These are phyloP conservation scores for Brachylomia viminalis DNA, from an alignment of 2,888 invertebrate species.

Conservation along the genomic window DNA sequence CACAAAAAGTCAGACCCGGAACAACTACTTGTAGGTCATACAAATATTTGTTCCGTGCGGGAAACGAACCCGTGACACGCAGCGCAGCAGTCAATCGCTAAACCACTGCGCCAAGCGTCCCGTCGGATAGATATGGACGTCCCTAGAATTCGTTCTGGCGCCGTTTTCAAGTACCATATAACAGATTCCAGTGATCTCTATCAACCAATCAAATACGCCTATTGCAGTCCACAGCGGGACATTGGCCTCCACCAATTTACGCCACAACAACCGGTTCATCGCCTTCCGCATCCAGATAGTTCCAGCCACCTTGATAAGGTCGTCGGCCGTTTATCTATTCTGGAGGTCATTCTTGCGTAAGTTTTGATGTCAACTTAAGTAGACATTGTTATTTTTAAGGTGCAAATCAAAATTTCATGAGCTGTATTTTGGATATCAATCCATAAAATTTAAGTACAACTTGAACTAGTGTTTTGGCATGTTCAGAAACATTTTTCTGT, in stretches of 20 bases:
- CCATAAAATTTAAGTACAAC: constrained; percentile 2
- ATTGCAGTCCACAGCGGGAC: not conserved
- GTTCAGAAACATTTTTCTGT: not conserved
- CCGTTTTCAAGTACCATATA: not conserved
- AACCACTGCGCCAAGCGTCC: too few species aligned
- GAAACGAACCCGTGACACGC: too few species aligned
- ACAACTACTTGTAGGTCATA: too few species aligned
- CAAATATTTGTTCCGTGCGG: too few species aligned
- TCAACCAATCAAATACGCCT: not conserved
- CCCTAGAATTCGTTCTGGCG: not conserved
- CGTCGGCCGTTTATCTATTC: not conserved
- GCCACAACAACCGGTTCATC: too few species aligned
- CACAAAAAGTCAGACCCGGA: too few species aligned
- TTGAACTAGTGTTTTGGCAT: too few species aligned
- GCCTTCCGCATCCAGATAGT: not conserved
- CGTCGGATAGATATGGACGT: too few species aligned
- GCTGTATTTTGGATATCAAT: not conserved
- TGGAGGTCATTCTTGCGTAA: not conserved
- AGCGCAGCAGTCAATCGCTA: too few species aligned
- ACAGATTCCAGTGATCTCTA: not conserved
- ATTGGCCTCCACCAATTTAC: not conserved
- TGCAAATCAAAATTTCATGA: not conserved
- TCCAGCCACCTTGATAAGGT: not conserved
- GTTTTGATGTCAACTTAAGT: not conserved
- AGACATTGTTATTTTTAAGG: not conserved